A percentile compares a stretch with the other conserved stretches of the same genome.
Evolutionary conservation across 2,888 invertebrate species (phyloP).

Genomic region (Neria commutata): DNA sequence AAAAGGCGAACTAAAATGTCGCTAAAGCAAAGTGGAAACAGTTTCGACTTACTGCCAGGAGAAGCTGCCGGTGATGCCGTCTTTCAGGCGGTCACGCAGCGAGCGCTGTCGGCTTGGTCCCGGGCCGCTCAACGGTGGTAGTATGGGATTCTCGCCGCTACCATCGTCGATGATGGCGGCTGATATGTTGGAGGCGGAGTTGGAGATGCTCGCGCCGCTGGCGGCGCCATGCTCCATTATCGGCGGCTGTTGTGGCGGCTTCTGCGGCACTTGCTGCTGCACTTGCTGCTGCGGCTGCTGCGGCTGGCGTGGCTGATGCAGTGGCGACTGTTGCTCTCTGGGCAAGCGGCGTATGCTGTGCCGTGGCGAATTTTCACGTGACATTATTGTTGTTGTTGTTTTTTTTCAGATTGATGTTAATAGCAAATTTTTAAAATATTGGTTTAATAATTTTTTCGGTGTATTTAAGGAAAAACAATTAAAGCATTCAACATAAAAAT

Average conservation of each 20-base stretch:
- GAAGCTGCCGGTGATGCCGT: conserved; percentile 79
- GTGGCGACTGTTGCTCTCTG: conserved; percentile 25
- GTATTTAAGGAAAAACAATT: too few species aligned
- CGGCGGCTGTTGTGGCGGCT: conserved; percentile 44
- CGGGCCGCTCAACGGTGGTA: conserved; percentile 58
- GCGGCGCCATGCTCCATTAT: conserved; percentile 48
- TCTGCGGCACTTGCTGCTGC: conserved; percentile 31
- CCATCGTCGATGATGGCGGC: conserved; percentile 51
- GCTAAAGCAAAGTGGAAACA: conserved; percentile 5
- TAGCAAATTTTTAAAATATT: neutral
- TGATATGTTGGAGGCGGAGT: conserved; percentile 55
- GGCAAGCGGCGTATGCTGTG: conserved; percentile 50
- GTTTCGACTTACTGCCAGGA: conserved; percentile 77
- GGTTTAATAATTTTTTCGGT: too few species aligned
- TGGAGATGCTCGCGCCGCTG: conserved; percentile 39
- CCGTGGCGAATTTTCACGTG: conserved; percentile 61
- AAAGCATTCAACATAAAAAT: too few species aligned
- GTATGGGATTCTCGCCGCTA: conserved; percentile 50
- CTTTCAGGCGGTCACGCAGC: conserved; percentile 77
- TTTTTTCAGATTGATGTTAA: conserved; percentile 1
- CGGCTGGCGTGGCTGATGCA: conserved; percentile 20
- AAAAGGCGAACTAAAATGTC: neutral
- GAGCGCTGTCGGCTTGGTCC: conserved; percentile 77
- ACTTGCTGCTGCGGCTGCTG: conserved; percentile 36
- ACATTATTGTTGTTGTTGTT: conserved; percentile 43